Evolutionary conservation across 92 coral and sea anemone species (phyloP), one percentile per base, ranked within the genome.

Genomic region (Scolanthus callimorphus): DNA sequence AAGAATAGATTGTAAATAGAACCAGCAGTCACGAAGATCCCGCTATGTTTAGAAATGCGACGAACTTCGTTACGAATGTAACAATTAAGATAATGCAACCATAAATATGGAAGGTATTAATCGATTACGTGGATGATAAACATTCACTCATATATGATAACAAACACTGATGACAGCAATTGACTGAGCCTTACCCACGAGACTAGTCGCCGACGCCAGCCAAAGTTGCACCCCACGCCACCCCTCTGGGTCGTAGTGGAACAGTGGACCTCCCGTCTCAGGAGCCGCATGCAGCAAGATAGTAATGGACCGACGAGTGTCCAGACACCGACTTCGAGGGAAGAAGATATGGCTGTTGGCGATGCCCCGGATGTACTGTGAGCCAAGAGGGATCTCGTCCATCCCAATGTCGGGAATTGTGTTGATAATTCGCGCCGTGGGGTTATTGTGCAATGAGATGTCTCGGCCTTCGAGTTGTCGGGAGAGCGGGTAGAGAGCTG

Each of bases 191-290:
- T 34, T 46, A 17, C 71, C 95, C 24, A 87, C 59, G 29, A 83
- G 54, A 0, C 76, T 74, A 47, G 49, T 25, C 1, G 76, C 51
- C 20, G 73, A 37, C 15, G 67, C 75, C 86, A 87, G 77, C 95
- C 95, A 87, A 25, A 87, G 51, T 49, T 83, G 95, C 4, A 87
- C 90, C 2, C 95, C 95, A 6, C 41, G 41, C 90, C 95, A 78
- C 27, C 68, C 71, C n/a, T 31, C 59, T 2, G 95, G 90, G 54
- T 77, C 54, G 58, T 77, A 87, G 28, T 87, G 86, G 22, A 87
- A 65, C 24, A 87, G 73, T 12, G 95, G 95, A 3, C 95, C 95
- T 17, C 68, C 45, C 27, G 86, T 73, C 46, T 82, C 68, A 2
- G 88, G 80, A 23, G 71, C 76, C 6, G 82, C 83, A 90, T 90